Evolutionary conservation across 92 coral and sea anemone genomes (phyloP), one percentile per base, ranked within the genome.

Genomic region (Palythoa caribaeorum): DNA sequence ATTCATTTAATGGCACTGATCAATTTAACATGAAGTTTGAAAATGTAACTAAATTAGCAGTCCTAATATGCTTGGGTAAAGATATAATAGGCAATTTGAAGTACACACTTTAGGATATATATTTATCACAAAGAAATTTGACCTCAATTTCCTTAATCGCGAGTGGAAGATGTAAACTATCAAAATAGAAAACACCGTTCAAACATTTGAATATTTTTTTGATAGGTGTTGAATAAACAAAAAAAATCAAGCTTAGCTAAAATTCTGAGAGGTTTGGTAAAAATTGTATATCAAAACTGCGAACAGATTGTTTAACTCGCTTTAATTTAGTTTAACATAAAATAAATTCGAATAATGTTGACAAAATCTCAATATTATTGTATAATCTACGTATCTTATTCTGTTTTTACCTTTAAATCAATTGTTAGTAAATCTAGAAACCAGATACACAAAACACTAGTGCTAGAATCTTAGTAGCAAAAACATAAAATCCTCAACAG

Each of bases 41-140:
- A 65, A 81, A 38, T 81, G 86, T 81, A 63, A 81, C 86, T 47
- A 81, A 81, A 66, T 44, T 66, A 81, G n/a, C 6, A 77, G 40
- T 54, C 53, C 53, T 77, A 52, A 77, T 52, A 36, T 40, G 68
- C 75, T 70, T 70, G 69, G 20, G 28, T 53, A 39, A 12, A 17
- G 47, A 38, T 79, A 38, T 62, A 79, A 79, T 59, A 53, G 84
- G 68, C 50, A 79, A 79, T 57, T 78, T 62, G 55, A 79, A 38
- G 44, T n/a, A 59, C 60, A 60, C 71, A 39, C 84, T 79, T 79
- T 62, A 15, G 19, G 84, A 79, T 60, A 54, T 60, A 54, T 50
- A 62, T 79, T 59, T 36, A 17, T 15, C 53, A 79, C 53, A 60
- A 79, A 59, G 84, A 79, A 79, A 40, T 79, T 16, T 59, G 84